A percentile compares a stretch with the other conserved stretches of the same genome.
These are phyloP conservation scores for Macrosiphum euphorbiae DNA, from an alignment of 2,888 invertebrate genomes.

Conservation along the genomic window DNA sequence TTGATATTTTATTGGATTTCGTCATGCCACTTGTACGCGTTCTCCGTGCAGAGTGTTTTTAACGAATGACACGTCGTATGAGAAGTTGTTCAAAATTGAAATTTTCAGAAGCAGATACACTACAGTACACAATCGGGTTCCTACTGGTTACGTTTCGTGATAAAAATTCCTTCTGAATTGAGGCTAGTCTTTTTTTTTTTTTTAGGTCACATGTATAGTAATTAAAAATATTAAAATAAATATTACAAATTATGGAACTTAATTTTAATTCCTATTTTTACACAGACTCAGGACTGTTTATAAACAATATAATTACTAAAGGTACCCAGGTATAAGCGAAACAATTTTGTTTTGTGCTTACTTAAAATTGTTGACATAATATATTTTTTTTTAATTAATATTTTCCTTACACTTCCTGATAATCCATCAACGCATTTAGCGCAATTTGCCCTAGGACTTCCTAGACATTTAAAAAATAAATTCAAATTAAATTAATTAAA, in stretches of 20 bases:
- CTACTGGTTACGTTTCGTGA: neutral
- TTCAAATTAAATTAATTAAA: too few relatives aligned
- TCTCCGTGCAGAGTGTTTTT: too few relatives aligned
- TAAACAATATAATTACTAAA: neutral
- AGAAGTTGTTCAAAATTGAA: too few relatives aligned
- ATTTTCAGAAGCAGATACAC: too few relatives aligned
- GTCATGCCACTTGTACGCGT: too few relatives aligned
- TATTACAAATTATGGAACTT: neutral
- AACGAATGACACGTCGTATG: too few relatives aligned
- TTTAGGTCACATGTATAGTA: neutral
- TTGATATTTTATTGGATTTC: too few relatives aligned
- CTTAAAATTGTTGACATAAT: neutral
- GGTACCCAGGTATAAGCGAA: neutral
- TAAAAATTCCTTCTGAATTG: neutral
- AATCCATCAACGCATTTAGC: too few relatives aligned
- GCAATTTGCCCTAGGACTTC: too few relatives aligned
- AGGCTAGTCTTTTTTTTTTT: neutral
- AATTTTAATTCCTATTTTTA: neutral
- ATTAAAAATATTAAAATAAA: neutral
- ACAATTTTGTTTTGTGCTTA: neutral
- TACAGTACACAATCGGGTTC: too few relatives aligned
- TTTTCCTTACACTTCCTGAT: too few relatives aligned
- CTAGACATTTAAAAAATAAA: too few relatives aligned
- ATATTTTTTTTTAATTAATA: neutral
- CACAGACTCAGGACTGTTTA: neutral